phyloP scores from a whole-genome alignment of 2,888 invertebrate species.

The Dexiosoma caninum region DNA sequence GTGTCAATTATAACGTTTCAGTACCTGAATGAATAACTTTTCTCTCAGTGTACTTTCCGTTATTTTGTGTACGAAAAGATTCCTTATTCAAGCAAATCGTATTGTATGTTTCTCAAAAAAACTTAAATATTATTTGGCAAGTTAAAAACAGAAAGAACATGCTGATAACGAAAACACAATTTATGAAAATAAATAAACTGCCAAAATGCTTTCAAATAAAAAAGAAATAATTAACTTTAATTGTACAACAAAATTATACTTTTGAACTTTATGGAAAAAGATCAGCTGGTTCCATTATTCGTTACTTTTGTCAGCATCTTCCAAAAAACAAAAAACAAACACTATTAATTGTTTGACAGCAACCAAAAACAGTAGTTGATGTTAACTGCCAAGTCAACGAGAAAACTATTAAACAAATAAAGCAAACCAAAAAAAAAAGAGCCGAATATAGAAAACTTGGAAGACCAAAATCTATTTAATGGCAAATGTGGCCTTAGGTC shows the following conservation, averaged over 20 bases:
- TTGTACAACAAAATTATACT: conserved; percentile 41
- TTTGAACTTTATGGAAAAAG: conserved; percentile 54
- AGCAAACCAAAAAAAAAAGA: neutral
- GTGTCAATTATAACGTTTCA: too few species aligned
- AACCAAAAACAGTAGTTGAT: conserved; percentile 59
- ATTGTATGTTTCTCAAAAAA: neutral
- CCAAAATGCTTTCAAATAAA: neutral
- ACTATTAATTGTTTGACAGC: conserved; percentile 52
- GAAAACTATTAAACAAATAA: conserved; percentile 48
- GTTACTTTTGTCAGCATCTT: conserved; percentile 4
- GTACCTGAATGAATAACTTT: too few species aligned
- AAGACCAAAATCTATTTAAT: conserved; percentile 54
- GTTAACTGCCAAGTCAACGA: conserved; percentile 61
- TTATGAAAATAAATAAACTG: neutral
- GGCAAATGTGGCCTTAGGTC: conserved; percentile 63
- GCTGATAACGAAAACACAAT: neutral
- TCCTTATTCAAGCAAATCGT: too few species aligned
- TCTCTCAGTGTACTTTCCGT: too few species aligned
- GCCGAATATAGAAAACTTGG: neutral
- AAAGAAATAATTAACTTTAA: conserved; percentile 52
- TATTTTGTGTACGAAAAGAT: too few species aligned
- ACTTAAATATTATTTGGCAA: neutral
- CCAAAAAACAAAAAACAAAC: conserved; percentile 13
- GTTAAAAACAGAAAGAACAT: neutral
- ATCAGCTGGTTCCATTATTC: neutral